These are phyloP conservation scores for Anolis sagrei DNA, from an alignment of 2,113 vertebrate species.

Conservation along the genomic window DNA sequence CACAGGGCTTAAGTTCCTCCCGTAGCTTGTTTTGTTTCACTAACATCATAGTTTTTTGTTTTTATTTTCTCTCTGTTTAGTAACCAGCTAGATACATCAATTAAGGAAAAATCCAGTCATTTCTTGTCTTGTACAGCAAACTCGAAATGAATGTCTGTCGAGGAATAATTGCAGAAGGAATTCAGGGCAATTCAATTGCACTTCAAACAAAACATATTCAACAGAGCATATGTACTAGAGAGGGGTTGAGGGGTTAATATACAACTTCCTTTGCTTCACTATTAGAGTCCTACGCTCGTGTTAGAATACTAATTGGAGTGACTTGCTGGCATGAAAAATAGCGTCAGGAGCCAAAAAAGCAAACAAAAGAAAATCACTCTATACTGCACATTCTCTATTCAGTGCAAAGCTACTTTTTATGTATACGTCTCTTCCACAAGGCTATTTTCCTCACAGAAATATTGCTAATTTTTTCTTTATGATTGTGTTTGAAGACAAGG, in stretches of 20 bases:
- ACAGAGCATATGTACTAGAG: constrained; percentile 13
- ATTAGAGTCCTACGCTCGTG: constrained; percentile 22
- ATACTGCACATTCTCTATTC: constrained; percentile 44
- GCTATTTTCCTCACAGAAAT: background rate
- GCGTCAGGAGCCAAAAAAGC: constrained; percentile 38
- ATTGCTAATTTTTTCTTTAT: background rate
- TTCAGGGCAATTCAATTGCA: constrained; percentile 25
- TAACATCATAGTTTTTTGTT: constrained; percentile 34
- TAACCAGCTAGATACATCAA: constrained; percentile 37
- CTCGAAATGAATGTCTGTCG: constrained; percentile 18
- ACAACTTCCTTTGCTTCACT: constrained; percentile 32
- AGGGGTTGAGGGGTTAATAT: constrained; percentile 53
- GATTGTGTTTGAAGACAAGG: background rate
- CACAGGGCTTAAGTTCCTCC: background rate
- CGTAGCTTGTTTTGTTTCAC: background rate
- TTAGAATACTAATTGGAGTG: constrained; percentile 50
- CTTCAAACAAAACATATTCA: constrained; percentile 38
- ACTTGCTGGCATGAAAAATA: constrained; percentile 32
- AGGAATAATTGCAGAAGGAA: constrained; percentile 37
- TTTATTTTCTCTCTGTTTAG: constrained; percentile 35
- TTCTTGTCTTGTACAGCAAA: constrained; percentile 17
- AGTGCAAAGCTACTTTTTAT: constrained; percentile 21
- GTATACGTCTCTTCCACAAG: constrained; percentile 10
- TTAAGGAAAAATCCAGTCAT: constrained; percentile 1
- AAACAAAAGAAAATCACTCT: constrained; percentile 52